A percentile compares a stretch with the other conserved stretches of the same genome.
phyloP scores from a whole-genome alignment of 2,797 vertebrate genomes.

The Momotus momota region DNA sequence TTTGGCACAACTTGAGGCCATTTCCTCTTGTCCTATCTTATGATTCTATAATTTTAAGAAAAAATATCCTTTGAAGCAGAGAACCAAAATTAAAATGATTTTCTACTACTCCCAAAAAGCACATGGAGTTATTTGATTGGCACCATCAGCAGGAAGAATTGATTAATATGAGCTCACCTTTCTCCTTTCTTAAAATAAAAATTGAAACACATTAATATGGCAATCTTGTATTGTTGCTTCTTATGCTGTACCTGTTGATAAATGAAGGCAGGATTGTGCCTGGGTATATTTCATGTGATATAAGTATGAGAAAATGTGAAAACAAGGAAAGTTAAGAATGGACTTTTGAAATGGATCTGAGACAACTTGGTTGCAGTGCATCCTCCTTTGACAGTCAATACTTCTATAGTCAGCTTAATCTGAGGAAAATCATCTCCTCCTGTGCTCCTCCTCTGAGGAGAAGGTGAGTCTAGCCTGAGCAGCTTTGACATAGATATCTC shows the following conservation, averaged over 20 bases:
- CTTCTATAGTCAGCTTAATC: not conserved
- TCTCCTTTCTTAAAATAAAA: not conserved
- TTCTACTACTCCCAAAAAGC: not conserved
- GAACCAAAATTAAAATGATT: not conserved
- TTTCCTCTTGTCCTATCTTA: too few species aligned
- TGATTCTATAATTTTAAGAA: not conserved
- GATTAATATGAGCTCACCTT: not conserved
- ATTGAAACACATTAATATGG: not conserved
- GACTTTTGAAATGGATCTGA: not conserved
- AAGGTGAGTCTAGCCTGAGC: not conserved
- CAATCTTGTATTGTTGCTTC: not conserved
- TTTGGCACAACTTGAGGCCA: too few species aligned
- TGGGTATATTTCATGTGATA: not conserved
- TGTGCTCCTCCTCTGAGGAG: not conserved
- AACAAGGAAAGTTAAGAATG: not conserved
- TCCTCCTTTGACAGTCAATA: not conserved
- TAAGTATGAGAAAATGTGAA: not conserved
- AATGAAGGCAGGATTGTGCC: not conserved
- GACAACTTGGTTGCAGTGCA: not conserved
- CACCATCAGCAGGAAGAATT: not conserved
- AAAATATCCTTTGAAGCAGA: not conserved
- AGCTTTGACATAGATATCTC: not conserved
- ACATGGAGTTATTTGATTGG: not conserved
- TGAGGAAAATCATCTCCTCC: not conserved
- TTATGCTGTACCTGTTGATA: not conserved